Conservation (phyloP, 2,113 vertebrate species). For the Cathartes aura region DNA sequence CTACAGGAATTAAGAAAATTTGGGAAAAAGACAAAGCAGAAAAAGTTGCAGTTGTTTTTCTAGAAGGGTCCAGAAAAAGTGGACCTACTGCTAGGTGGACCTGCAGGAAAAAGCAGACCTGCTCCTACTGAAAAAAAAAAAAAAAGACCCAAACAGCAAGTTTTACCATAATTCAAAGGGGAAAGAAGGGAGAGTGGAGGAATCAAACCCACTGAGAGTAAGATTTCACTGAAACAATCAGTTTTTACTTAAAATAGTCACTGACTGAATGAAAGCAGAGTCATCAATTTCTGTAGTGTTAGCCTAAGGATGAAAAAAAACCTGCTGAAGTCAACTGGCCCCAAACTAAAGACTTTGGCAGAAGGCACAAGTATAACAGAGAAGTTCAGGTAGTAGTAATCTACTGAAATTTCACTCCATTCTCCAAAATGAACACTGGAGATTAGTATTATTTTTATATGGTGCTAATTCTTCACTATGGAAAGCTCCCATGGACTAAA, state of each 20-base stretch:
- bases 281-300: background rate
- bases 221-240: background rate
- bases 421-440: background rate
- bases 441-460: background rate
- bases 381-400: background rate
- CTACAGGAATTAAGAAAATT: background rate
- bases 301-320: background rate
- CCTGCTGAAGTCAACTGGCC: background rate
- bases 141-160: background rate
- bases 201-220: background rate
- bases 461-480: background rate
- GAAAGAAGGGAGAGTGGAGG: too few relatives aligned
- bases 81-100: too few relatives aligned
- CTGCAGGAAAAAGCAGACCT: background rate
- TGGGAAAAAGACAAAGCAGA: background rate
- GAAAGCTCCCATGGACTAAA: background rate
- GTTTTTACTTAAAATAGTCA: background rate
- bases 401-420: background rate
- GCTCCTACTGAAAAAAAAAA: background rate
- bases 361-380: background rate
- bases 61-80: background rate
- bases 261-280: background rate
- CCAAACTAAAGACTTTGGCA: background rate
- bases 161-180: background rate
- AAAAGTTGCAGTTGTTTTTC: background rate